A percentile compares a stretch with the other conserved stretches of the same genome.
Conservation (phyloP, 1,140 invertebrate genomes). For the Cydia splendana region DNA sequence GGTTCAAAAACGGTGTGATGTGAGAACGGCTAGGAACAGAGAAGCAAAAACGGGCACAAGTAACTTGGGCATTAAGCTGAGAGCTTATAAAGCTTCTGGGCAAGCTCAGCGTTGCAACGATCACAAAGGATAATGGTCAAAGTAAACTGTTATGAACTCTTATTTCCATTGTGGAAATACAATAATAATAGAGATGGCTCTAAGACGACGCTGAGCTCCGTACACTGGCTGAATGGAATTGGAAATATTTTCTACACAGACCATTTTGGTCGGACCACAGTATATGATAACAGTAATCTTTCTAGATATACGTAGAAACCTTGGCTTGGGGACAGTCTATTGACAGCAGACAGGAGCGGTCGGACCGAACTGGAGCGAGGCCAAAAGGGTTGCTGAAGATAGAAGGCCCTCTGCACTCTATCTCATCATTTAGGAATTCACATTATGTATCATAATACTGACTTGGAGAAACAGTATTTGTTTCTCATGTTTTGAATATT, state of each 20-base stretch:
- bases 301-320: neutral
- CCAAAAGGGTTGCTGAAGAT: too few species aligned
- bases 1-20: too few species aligned
- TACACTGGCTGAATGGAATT: slow-evolving; percentile 2
- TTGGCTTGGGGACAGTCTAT: too few species aligned
- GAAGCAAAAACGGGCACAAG: too few species aligned
- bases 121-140: slow-evolving; percentile 17
- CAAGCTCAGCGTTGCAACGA: neutral
- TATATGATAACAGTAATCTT: neutral
- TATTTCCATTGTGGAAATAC: slow-evolving; percentile 27
- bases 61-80: neutral
- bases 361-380: too few species aligned
- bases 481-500: too few species aligned
- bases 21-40: too few species aligned
- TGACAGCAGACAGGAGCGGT: too few species aligned
- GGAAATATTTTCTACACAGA: slow-evolving; percentile 11
- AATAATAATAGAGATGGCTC: slow-evolving; percentile 26
- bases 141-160: slow-evolving; percentile 26
- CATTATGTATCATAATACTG: too few species aligned
- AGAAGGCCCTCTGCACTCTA: too few species aligned
- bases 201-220: slow-evolving; percentile 11
- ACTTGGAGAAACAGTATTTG: too few species aligned
- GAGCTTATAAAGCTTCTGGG: neutral
- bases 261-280: neutral
- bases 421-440: too few species aligned